phyloP scores from a whole-genome alignment of 2,797 vertebrate genomes.

The Ibycter americanus region DNA sequence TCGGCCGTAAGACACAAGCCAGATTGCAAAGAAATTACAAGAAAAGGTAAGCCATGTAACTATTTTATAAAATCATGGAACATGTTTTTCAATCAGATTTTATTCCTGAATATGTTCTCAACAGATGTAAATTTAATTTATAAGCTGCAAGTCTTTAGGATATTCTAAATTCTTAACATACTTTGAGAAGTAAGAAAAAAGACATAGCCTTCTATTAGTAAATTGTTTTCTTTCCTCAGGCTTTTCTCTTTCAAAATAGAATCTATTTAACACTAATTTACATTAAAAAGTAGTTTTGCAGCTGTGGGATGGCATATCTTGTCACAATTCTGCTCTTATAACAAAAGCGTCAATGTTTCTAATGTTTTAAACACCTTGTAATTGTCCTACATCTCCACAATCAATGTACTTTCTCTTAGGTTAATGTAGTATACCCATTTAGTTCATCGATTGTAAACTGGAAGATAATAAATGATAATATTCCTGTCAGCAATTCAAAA shows the following conservation, averaged over 20 bases:
- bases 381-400: constrained; percentile 3
- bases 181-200: background rate
- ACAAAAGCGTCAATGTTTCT: background rate
- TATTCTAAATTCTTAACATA: background rate
- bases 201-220: background rate
- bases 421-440: background rate
- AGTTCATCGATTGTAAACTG: background rate
- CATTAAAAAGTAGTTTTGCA: background rate
- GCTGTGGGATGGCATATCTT: background rate
- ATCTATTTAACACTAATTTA: background rate
- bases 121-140: background rate
- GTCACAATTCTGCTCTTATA: background rate
- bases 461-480: constrained; percentile 8
- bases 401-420: background rate
- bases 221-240: background rate
- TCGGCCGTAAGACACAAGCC: background rate
- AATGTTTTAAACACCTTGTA: constrained; percentile 11
- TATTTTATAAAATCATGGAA: background rate
- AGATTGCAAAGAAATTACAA: background rate
- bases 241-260: constrained; percentile 12
- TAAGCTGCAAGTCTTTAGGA: background rate
- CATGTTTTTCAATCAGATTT: background rate
- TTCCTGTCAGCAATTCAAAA: background rate
- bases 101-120: background rate
- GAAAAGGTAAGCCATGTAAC: background rate